phyloP scores from a whole-genome alignment of 2,113 vertebrate genomes.

The Tautogolabrus adspersus region DNA sequence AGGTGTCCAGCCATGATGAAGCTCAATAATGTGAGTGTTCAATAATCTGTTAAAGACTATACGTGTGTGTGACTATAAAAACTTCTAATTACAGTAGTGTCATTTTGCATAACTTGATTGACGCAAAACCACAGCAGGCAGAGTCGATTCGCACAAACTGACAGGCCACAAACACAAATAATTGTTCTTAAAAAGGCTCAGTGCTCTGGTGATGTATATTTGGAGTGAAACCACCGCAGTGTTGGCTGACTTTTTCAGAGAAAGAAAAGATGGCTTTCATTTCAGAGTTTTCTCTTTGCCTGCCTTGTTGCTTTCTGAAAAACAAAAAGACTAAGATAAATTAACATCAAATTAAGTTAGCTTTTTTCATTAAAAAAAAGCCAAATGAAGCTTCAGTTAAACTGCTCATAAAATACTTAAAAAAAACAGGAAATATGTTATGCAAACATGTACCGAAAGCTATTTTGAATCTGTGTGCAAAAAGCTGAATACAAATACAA shows the following conservation, averaged over 20 bases:
- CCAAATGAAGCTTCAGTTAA: too few species aligned
- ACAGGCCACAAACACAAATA: neutral
- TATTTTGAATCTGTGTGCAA: too few species aligned
- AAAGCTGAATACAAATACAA: too few species aligned
- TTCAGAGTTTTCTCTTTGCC: neutral
- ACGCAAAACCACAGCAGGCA: constrained; percentile 8
- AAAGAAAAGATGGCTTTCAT: neutral
- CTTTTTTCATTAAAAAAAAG: too few species aligned
- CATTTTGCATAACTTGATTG: neutral
- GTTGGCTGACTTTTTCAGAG: neutral
- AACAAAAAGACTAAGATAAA: too few species aligned
- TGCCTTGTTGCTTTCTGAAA: neutral
- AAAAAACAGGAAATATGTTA: too few species aligned
- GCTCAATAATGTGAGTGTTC: neutral
- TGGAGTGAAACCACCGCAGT: neutral
- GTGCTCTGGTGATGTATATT: neutral
- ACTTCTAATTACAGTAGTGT: neutral
- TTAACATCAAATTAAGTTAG: too few species aligned
- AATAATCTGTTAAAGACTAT: neutral
- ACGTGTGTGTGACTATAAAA: neutral
- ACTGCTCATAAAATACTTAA: too few species aligned
- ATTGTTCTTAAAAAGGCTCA: neutral
- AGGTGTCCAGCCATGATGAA: constrained; percentile 12
- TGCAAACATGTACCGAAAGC: too few species aligned
- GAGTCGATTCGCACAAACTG: too few species aligned